Evolutionary conservation across 2,797 vertebrate genomes (phyloP).

Genomic region (Eulemur coronatus): DNA sequence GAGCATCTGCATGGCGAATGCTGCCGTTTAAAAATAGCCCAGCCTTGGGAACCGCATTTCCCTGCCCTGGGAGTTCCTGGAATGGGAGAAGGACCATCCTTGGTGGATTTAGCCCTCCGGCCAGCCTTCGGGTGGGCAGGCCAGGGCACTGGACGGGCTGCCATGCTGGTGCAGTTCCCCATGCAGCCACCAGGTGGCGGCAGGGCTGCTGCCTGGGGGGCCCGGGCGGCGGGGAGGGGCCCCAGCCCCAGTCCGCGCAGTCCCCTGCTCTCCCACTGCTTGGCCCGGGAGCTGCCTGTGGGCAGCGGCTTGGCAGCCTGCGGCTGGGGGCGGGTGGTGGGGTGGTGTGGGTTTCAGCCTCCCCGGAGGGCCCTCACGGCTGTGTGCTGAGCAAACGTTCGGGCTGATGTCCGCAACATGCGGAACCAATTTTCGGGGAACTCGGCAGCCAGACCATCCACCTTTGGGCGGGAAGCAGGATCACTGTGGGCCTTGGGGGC

Average conservation of each 20-base stretch:
- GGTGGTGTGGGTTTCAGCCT: slow-evolving; percentile 79
- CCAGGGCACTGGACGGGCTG: not conserved
- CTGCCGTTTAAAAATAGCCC: slow-evolving; percentile 74
- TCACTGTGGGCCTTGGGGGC: not conserved
- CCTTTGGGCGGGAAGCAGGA: slow-evolving; percentile 75
- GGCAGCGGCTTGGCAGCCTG: slow-evolving; percentile 75
- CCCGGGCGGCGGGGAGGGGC: not conserved
- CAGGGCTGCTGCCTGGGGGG: slow-evolving; percentile 54
- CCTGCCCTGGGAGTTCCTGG: slow-evolving; percentile 64
- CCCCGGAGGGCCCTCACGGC: slow-evolving; percentile 80
- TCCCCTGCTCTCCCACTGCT: slow-evolving; percentile 34
- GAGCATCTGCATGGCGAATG: slow-evolving; percentile 66
- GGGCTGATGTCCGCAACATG: slow-evolving; percentile 79
- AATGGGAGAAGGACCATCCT: slow-evolving; percentile 52
- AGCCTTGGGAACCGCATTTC: slow-evolving; percentile 71
- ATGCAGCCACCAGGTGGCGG: slow-evolving; percentile 74
- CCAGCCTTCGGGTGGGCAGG: not conserved
- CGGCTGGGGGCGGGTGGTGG: slow-evolving; percentile 57
- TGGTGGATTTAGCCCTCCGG: slow-evolving; percentile 2
- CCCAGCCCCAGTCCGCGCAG: not conserved
- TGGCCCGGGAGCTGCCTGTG: slow-evolving; percentile 67
- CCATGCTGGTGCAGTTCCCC: slow-evolving; percentile 69
- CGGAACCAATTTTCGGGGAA: slow-evolving; percentile 82
- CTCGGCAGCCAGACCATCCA: slow-evolving; percentile 73
- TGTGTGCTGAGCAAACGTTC: slow-evolving; percentile 79